Base-by-base conservation (phyloP, 1,140 invertebrate genomes). In the Neelides sp. region DNA sequence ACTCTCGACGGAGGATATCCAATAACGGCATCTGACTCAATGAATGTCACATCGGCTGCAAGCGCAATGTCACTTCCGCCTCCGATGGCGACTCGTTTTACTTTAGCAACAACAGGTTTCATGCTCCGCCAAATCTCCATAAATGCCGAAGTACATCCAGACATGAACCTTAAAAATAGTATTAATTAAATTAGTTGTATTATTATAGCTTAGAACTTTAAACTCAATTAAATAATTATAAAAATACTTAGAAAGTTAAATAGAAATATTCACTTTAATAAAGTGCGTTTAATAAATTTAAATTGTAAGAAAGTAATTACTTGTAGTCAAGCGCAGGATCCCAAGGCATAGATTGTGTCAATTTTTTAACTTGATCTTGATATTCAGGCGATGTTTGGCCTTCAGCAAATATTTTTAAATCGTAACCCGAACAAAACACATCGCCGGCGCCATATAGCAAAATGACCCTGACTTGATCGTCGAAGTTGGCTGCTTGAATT, bases 31-130 rank as follows among this genome's bases (percentile, higher is more conserved):
- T 48, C 39, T 26, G 58, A 53, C 28, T 62, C 50, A 1, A 45
- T 52, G 26, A 63, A 50, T 0, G 46, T 61, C 8, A 59, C 50
- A 43, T 63, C 62, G 54, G 58, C 61, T 19, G 54, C 49, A 30
- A 63, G 48, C 10, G 58, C 58, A 19, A 63, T 62, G 39, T 63
- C 62, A 40, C 50, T 54, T 26, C 62, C 62, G 30, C 62, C 62
- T 15, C 55, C 62, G 13, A 63, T 63, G 7, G 55, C 58, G 20
- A 57, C 58, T 13, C 56, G 23, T 30, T 55, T 23, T n/a, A 63
- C 59, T 52, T 63, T 63, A 13, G 49, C 52, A 0, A 61, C 41
- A 10, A 58, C 55, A 27, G 61, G 61, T 39, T 62, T 62, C 7
- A 32, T 23, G 34, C 60, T 62, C 20, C 57, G 37, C 60, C 60